phyloP scores from a whole-genome alignment of 2,888 invertebrate genomes.

The Lasioglossum figueresi region DNA sequence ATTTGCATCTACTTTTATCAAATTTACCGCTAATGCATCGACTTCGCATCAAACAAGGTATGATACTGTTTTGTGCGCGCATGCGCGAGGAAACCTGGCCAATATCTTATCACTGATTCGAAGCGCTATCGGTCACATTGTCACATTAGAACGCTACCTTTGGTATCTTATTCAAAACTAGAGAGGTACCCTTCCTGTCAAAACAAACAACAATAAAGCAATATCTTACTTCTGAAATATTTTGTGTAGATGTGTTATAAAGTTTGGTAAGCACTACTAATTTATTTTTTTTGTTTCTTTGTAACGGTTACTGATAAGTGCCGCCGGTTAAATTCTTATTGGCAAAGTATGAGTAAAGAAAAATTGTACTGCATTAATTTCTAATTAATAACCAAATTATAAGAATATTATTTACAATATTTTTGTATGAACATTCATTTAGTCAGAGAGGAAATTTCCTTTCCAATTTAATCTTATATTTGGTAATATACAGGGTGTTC shows the following conservation, averaged over 20 bases:
- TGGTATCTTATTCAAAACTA: background rate
- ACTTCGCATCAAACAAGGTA: no score
- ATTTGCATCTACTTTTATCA: no score
- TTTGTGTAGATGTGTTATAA: background rate
- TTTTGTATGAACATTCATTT: background rate
- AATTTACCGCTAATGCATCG: no score
- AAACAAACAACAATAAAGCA: slow-evolving; percentile 10
- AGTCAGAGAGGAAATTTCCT: background rate
- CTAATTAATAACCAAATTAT: background rate
- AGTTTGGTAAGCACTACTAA: background rate
- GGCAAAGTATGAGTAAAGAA: background rate
- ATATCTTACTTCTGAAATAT: background rate
- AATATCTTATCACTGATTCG: no score
- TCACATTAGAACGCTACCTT: background rate
- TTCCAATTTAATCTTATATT: background rate
- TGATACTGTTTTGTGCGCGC: no score
- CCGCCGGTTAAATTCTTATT: background rate
- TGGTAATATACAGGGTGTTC: background rate
- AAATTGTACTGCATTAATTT: background rate
- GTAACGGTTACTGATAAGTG: background rate
- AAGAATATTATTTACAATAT: background rate
- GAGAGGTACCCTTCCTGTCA: no score
- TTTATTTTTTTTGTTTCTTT: background rate
- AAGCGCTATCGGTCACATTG: background rate
- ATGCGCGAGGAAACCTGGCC: no score